Conservation (phyloP, 2,113 vertebrate genomes). For the Callorhinus ursinus region DNA sequence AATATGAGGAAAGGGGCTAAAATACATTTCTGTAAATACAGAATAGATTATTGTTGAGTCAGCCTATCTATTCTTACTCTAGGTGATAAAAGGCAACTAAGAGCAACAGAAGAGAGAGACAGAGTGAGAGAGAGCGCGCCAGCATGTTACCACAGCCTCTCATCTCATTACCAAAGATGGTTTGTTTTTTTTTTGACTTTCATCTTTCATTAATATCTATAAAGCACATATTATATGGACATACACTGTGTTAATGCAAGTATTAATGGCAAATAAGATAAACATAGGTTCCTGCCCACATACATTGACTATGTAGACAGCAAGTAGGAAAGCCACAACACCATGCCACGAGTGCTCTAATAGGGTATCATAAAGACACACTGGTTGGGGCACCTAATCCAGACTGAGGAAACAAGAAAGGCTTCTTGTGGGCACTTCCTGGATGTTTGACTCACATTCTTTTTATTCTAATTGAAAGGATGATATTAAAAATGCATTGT, state of each 20-base stretch:
- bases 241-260: neutral
- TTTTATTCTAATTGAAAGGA: conserved; percentile 20
- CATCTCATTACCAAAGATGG: neutral
- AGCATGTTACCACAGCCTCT: neutral
- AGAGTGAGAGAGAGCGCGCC: neutral
- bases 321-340: neutral
- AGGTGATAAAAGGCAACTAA: neutral
- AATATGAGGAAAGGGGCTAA: neutral
- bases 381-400: neutral
- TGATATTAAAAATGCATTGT: conserved; percentile 15
- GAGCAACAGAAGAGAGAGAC: neutral
- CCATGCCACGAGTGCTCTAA: neutral
- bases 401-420: neutral
- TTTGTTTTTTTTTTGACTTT: neutral
- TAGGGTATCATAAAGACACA: neutral
- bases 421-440: neutral
- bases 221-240: neutral
- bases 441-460: neutral
- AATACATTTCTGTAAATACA: neutral
- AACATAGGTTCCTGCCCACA: neutral
- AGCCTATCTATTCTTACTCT: neutral
- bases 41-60: neutral
- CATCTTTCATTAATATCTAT: neutral
- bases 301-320: neutral
- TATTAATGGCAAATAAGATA: neutral